Conservation (phyloP, 1,140 invertebrate species). For the Plectus sambesii region DNA sequence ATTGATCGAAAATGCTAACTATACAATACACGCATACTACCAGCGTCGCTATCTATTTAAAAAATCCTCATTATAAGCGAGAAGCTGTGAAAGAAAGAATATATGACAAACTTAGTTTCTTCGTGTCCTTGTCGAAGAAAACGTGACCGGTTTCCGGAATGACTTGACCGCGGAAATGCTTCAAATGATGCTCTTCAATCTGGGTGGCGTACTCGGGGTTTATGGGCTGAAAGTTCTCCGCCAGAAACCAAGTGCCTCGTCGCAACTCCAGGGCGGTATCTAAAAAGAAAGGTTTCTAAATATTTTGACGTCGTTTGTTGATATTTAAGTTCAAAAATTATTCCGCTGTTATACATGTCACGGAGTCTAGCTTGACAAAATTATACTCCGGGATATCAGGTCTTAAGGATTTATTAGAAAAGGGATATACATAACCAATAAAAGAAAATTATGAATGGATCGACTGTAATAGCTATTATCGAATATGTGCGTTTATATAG, state of each 20-base stretch:
- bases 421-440: too few species aligned
- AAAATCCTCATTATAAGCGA: too few species aligned
- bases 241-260: conserved; percentile 39
- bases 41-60: too few species aligned
- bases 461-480: too few species aligned
- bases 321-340: conserved; percentile 16
- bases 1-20: too few species aligned
- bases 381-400: too few species aligned
- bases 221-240: conserved; percentile 35
- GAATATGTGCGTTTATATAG: too few species aligned
- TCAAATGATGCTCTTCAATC: conserved; percentile 41
- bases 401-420: too few species aligned
- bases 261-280: conserved; percentile 32
- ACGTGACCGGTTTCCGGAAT: conserved; percentile 44
- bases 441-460: too few species aligned
- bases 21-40: too few species aligned
- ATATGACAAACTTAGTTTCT: conserved; percentile 36
- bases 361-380: conserved; percentile 10
- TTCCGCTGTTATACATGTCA: conserved; percentile 12
- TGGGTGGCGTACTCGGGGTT: conserved; percentile 32
- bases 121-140: conserved; percentile 40
- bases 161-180: conserved; percentile 34
- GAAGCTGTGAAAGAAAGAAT: conserved; percentile 1
- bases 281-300: conserved; percentile 37
- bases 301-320: conserved; percentile 13